A percentile compares a stretch with the other conserved stretches of the same genome.
Conservation (phyloP, 2,888 invertebrate genomes). For the Cosmia trapezina region DNA sequence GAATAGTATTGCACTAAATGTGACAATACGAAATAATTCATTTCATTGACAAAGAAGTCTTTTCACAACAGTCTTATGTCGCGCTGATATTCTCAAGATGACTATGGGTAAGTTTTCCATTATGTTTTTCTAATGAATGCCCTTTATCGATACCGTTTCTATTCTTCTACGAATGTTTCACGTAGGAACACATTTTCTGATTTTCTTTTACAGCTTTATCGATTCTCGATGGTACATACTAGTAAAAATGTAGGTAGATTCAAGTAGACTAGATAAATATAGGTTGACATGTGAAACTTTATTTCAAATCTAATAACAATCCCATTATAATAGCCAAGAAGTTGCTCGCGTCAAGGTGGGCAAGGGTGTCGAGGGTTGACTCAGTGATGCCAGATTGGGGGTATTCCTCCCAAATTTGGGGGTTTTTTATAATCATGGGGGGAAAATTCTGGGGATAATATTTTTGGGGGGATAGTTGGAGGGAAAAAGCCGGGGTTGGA, state of each 20-base stretch:
- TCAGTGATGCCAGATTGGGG: too few species aligned
- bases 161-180: not conserved
- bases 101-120: constrained; percentile 80
- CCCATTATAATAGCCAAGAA: not conserved
- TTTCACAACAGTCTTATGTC: constrained; percentile 30
- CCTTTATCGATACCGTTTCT: not conserved
- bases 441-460: too few species aligned
- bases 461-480: too few species aligned
- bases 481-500: too few species aligned
- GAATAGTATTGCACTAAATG: constrained; percentile 59
- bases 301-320: not conserved
- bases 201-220: constrained; percentile 4
- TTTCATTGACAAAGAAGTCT: constrained; percentile 29
- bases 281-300: not conserved
- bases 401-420: too few species aligned
- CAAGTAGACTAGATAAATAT: not conserved
- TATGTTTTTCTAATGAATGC: not conserved
- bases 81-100: constrained; percentile 68
- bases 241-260: not conserved
- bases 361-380: not conserved
- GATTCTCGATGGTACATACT: not conserved
- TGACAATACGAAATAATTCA: constrained; percentile 54
- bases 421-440: too few species aligned
- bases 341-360: not conserved
- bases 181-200: not conserved